These are phyloP conservation scores for Drosophila subquinaria DNA, from an alignment of 2,888 invertebrate genomes.

Conservation along the genomic window DNA sequence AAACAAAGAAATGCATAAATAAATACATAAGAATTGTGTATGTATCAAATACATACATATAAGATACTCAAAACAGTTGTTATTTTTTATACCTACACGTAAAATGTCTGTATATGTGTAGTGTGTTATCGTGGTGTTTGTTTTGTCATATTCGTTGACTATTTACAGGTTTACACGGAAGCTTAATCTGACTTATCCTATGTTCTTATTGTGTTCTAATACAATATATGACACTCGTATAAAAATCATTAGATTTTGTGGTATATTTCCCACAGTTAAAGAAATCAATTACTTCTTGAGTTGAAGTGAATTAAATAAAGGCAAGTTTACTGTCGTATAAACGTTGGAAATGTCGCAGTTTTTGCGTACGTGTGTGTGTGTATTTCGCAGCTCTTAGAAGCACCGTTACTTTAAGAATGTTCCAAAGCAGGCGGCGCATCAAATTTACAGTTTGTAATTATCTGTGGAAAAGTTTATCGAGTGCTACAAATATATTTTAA, in stretches of 20 bases:
- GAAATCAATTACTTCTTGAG: not conserved
- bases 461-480: not conserved
- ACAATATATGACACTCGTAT: not conserved
- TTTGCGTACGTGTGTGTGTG: not conserved
- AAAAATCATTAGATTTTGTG: not conserved
- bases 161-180: too few species aligned
- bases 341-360: not conserved
- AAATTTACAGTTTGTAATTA: not conserved
- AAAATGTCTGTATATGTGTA: not conserved
- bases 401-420: constrained; percentile 36
- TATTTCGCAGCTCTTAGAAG: constrained; percentile 35
- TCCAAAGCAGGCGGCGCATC: not conserved
- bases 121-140: not conserved
- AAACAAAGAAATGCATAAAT: constrained; percentile 15
- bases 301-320: not conserved
- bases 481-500: not conserved
- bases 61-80: not conserved
- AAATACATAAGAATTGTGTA: not conserved
- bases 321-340: not conserved
- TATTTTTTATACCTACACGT: not conserved
- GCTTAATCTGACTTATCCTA: not conserved
- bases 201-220: not conserved
- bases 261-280: not conserved
- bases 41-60: not conserved
- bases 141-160: not conserved